Percentiles rank a stretch among this genome's conserved stretches.
phyloP scores from a whole-genome alignment of 2,113 vertebrate genomes.

The Cinclus mexicanus region DNA sequence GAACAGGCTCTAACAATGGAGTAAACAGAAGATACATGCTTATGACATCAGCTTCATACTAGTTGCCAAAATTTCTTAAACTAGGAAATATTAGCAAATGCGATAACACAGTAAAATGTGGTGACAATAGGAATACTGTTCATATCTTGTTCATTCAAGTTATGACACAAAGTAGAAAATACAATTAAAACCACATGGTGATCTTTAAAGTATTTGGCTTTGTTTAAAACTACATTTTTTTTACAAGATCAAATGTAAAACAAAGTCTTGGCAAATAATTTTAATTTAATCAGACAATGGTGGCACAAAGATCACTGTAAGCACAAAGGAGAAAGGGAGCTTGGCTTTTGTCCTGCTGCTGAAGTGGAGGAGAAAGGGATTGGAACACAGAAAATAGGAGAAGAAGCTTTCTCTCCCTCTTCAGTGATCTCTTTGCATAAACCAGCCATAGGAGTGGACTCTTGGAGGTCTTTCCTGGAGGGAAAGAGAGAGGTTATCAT shows the following conservation, averaged over 20 bases:
- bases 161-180: constrained; percentile 71
- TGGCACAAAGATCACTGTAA: constrained; percentile 69
- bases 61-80: constrained; percentile 52
- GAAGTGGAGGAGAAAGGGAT: neutral
- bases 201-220: constrained; percentile 76
- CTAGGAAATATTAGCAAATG: constrained; percentile 68
- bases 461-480: neutral
- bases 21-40: constrained; percentile 1
- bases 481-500: neutral
- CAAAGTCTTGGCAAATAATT: constrained; percentile 75
- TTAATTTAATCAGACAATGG: constrained; percentile 72
- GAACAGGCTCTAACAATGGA: neutral
- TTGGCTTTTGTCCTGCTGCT: neutral
- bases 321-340: constrained; percentile 22
- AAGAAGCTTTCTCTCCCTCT: neutral
- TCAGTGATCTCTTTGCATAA: neutral
- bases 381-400: neutral
- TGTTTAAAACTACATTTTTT: constrained; percentile 74
- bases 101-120: constrained; percentile 61
- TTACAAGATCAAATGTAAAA: constrained; percentile 80
- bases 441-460: neutral
- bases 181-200: constrained; percentile 74
- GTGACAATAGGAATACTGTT: constrained; percentile 63
- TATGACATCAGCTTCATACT: neutral
- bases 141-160: constrained; percentile 74